These are phyloP conservation scores for Amphipoea lucens DNA, from an alignment of 2,888 invertebrate genomes.

Conservation along the genomic window DNA sequence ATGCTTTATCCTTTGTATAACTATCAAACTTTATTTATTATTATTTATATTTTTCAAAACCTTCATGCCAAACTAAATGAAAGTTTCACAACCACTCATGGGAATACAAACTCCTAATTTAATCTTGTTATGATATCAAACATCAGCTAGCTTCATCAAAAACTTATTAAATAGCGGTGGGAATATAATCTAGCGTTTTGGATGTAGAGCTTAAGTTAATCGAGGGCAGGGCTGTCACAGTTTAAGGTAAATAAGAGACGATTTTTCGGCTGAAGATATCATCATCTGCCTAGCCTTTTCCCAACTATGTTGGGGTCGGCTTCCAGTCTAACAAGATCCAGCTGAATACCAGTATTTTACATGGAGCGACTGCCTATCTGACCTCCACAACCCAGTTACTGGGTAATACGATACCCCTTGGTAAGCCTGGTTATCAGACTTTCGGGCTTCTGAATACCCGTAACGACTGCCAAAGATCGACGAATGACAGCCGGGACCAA, in stretches of 20 bases:
- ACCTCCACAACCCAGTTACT: too few species aligned
- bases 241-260: not conserved
- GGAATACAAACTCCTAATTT: not conserved
- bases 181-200: slow-evolving; percentile 11
- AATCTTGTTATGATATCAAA: slow-evolving; percentile 20
- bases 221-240: not conserved
- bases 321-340: too few species aligned
- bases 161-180: slow-evolving; percentile 11
- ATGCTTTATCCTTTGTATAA: not conserved
- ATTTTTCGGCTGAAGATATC: not conserved
- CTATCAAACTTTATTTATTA: slow-evolving; percentile 5
- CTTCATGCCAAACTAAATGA: not conserved
- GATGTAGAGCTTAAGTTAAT: not conserved
- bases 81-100: slow-evolving; percentile 1
- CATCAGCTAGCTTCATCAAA: slow-evolving; percentile 17
- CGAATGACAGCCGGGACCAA: too few species aligned
- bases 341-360: too few species aligned
- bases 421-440: too few species aligned
- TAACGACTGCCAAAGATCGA: too few species aligned
- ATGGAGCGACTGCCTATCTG: too few species aligned
- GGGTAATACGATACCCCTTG: too few species aligned
- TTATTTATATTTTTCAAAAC: slow-evolving; percentile 10
- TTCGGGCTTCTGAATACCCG: too few species aligned
- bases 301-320: too few species aligned
- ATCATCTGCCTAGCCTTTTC: too few species aligned